These are phyloP conservation scores for Henicopernis longicauda DNA, from an alignment of 2,113 vertebrate species.

Conservation along the genomic window DNA sequence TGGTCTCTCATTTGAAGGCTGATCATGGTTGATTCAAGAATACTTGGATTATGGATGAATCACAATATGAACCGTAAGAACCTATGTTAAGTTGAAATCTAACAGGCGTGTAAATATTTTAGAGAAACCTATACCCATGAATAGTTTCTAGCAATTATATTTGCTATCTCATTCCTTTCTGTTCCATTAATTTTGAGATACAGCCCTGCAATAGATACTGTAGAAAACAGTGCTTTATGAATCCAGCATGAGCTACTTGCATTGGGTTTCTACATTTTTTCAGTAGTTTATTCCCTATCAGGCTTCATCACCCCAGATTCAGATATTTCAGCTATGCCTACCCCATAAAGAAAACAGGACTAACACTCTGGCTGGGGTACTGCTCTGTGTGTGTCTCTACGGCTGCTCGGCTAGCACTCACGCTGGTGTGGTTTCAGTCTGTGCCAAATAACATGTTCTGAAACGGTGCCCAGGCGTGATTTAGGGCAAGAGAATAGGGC, in stretches of 20 bases:
- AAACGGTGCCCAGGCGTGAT: neutral
- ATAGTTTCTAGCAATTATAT: neutral
- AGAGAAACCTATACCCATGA: neutral
- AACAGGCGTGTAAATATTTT: neutral
- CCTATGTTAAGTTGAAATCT: neutral
- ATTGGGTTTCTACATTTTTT: neutral
- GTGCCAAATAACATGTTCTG: neutral
- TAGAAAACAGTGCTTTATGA: neutral
- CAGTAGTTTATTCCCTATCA: neutral
- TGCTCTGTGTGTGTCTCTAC: no score
- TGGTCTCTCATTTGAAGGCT: neutral
- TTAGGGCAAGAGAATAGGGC: neutral
- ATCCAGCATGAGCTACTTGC: neutral
- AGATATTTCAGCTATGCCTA: neutral
- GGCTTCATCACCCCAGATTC: neutral
- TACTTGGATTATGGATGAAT: neutral
- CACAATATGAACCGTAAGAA: neutral
- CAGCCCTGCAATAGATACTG: neutral
- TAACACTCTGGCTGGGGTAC: neutral
- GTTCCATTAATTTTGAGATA: neutral
- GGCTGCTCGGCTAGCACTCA: neutral
- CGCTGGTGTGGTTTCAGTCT: neutral
- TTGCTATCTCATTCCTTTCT: neutral
- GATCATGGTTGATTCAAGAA: neutral
- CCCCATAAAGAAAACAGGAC: neutral